Base-by-base conservation (phyloP, 2,113 vertebrate species). In the Crypturellus undulatus region DNA sequence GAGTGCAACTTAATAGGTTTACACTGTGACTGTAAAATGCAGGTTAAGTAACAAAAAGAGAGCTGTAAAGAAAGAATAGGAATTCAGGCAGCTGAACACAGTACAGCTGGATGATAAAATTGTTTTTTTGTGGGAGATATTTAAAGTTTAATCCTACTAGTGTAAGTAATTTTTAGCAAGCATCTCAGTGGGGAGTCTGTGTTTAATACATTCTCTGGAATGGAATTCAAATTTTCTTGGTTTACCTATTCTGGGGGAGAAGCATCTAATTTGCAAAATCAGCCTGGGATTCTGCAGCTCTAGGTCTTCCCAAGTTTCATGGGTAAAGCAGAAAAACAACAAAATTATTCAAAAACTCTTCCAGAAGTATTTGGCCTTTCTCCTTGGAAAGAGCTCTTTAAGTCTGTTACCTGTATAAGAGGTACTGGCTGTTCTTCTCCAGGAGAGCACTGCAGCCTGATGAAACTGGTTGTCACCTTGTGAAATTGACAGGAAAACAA, bases 21-120 rank as follows among this genome's bases (percentile, higher is more conserved):
- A 88, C 90, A 21, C 51, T 64, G 70, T 60, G 82, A 52, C 68
- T 86, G 84, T 69, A 91, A 94, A 96, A 96, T 51, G 52, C 81
- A 89, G 79, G 83, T 93, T 94, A 70, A 85, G 47, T 88, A 92
- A 86, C 71, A 84, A 47, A 64, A 65, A 28, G 22, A 84, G 52
- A 32, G 12, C 38, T 92, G 47, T 51, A 52, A 90, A 73, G 18
- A 65, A 49, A 47, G 38, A 56, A 93, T 77, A 14, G 49, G 87
- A 87, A 77, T 70, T 60, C 47, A 45, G 16, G 21, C 58, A 72
- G n/a, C 64, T 58, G 43, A 65, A 86, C n/a, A 70, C 12, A 32
- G 51, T 34, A 42, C 47, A 78, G 51, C 56, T 83, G 58, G n/a
- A 34, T 84, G 90, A 78, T 94, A 79, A 78, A 96, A 68, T 25